Evolutionary conservation across 2,888 invertebrate genomes (phyloP).

Genomic region (Drosophila heteroneura): DNA sequence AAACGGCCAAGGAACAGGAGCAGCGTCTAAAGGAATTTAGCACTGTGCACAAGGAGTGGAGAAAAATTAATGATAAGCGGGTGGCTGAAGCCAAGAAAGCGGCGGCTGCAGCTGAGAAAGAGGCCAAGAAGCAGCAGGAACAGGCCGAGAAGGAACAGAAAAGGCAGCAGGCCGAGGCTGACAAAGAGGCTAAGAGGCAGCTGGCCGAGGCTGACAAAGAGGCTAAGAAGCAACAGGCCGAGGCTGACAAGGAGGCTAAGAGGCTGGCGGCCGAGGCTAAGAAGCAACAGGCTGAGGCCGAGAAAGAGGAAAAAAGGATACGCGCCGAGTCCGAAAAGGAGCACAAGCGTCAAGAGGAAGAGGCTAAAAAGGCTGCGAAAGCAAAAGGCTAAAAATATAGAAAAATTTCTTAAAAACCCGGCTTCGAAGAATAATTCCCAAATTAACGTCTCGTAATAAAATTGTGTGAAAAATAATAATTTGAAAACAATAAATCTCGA

Average conservation of each 20-base stretch:
- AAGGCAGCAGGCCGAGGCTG: slow-evolving; percentile 8
- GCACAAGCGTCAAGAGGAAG: background rate
- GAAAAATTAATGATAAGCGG: slow-evolving; percentile 21
- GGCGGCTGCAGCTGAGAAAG: slow-evolving; percentile 26
- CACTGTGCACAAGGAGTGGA: slow-evolving; percentile 41
- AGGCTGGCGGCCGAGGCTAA: slow-evolving; percentile 11
- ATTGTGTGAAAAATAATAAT: background rate
- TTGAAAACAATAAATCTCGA: background rate
- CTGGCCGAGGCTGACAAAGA: slow-evolving; percentile 12
- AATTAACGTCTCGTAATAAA: slow-evolving; percentile 8
- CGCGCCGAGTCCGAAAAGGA: slow-evolving; percentile 10
- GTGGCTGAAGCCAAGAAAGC: slow-evolving; percentile 29
- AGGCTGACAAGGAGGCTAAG: slow-evolving; percentile 13
- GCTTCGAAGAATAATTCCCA: background rate
- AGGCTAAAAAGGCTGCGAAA: background rate
- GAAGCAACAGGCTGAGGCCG: slow-evolving; percentile 5
- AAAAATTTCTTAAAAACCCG: too few species aligned
- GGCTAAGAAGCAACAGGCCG: slow-evolving; percentile 1
- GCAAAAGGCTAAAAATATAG: background rate
- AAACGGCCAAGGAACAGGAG: slow-evolving; percentile 40
- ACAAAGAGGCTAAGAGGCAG: slow-evolving; percentile 11
- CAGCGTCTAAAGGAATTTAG: slow-evolving; percentile 38
- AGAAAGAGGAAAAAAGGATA: background rate
- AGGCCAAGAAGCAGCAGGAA: slow-evolving; percentile 19
- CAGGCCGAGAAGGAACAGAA: slow-evolving; percentile 37